Conservation (phyloP, 2,113 vertebrate species). For the Muntiacus reevesi region DNA sequence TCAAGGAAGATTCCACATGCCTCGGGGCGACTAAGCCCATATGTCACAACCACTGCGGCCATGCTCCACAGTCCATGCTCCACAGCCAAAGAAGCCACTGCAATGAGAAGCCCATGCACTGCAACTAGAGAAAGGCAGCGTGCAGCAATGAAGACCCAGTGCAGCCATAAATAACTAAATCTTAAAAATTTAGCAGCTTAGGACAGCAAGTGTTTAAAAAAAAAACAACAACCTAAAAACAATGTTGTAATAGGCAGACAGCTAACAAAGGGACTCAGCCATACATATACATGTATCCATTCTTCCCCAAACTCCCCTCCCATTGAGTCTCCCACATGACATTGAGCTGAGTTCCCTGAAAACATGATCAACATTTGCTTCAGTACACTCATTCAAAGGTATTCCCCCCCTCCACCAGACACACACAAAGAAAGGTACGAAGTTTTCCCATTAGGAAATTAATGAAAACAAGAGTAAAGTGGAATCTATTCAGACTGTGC, state of each 20-base stretch:
- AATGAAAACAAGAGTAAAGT: not conserved
- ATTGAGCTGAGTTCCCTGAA: not conserved
- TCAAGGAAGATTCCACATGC: not conserved
- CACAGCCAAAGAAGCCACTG: not conserved
- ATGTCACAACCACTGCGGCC: not conserved
- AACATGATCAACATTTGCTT: not conserved
- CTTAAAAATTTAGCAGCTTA: not conserved
- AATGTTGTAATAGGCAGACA: not conserved
- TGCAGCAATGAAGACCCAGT: not conserved
- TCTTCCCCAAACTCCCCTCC: not conserved
- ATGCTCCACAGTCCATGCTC: not conserved
- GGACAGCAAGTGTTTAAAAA: not conserved
- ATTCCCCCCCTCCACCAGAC: not conserved
- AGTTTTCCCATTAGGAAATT: not conserved
- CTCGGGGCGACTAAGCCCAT: accelerated
- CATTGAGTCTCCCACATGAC: not conserved
- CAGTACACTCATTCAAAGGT: not conserved
- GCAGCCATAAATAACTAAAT: not conserved
- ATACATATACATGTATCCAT: not conserved
- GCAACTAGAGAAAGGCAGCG: not conserved
- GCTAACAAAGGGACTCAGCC: not conserved
- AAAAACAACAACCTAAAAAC: not conserved
- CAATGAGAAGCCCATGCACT: not conserved
- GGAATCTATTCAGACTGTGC: not conserved
- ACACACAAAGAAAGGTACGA: not conserved